phyloP scores from a whole-genome alignment of 1,140 invertebrate species.

The Bombus sibiricus region DNA sequence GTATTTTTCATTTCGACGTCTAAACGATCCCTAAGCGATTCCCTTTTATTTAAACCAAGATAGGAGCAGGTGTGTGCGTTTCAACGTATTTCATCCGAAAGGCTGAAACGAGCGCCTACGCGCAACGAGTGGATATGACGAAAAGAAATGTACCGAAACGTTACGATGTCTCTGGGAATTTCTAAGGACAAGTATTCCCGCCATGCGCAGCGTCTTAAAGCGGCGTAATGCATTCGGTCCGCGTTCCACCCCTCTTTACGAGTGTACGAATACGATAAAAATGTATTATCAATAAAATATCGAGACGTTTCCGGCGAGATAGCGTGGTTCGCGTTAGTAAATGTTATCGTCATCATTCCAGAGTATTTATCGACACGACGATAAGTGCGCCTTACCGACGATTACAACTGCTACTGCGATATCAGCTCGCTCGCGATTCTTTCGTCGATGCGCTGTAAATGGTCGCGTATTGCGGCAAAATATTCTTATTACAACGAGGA shows the following conservation, averaged over 20 bases:
- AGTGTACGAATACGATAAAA: constrained; percentile 44
- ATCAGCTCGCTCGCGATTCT: not conserved
- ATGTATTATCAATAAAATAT: constrained; percentile 60
- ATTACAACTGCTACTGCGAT: constrained; percentile 37
- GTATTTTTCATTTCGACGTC: not conserved
- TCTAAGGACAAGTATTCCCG: constrained; percentile 19
- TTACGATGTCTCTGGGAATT: constrained; percentile 51
- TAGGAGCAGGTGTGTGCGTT: not conserved
- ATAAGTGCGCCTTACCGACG: constrained; percentile 27
- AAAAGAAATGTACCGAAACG: constrained; percentile 52
- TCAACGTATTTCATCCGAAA: not conserved
- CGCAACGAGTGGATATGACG: constrained; percentile 24
- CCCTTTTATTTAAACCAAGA: not conserved
- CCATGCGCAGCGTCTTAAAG: not conserved
- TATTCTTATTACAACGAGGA: not conserved
- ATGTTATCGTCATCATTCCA: constrained; percentile 50
- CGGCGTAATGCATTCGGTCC: constrained; percentile 13
- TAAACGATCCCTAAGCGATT: not conserved
- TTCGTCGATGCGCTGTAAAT: not conserved
- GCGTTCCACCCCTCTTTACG: constrained; percentile 25
- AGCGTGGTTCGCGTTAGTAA: constrained; percentile 28
- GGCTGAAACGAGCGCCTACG: too few species aligned
- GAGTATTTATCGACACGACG: constrained; percentile 37
- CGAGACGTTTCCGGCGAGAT: constrained; percentile 29
- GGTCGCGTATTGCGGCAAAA: not conserved